These are phyloP conservation scores for Gryllus bimaculatus DNA, from an alignment of 1,140 invertebrate genomes.

Conservation along the genomic window DNA sequence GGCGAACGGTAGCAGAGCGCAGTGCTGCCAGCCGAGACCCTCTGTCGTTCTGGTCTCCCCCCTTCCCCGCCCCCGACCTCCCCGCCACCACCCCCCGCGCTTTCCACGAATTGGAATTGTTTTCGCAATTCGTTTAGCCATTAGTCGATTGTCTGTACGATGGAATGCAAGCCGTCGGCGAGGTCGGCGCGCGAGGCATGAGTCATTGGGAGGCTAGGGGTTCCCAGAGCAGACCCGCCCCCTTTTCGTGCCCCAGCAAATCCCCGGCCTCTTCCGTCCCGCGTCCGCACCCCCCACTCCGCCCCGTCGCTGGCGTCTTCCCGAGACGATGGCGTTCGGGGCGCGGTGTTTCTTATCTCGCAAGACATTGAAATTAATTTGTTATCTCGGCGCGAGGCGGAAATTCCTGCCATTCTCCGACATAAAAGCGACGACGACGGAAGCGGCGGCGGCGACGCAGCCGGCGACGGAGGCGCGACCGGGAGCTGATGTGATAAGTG, in stretches of 20 bases:
- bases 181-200: neutral
- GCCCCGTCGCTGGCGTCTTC: neutral
- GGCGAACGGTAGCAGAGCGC: neutral
- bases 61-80: neutral
- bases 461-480: neutral
- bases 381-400: neutral
- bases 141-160: conserved; percentile 1
- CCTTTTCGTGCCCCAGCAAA: neutral
- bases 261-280: neutral
- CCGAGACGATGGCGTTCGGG: neutral
- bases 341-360: neutral
- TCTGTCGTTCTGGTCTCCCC: neutral
- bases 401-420: neutral
- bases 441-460: neutral
- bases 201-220: neutral
- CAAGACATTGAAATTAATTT: conserved; percentile 2
- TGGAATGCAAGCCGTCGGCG: neutral
- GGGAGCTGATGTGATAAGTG: neutral
- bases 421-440: neutral
- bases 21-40: neutral
- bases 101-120: conserved; percentile 4
- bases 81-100: neutral
- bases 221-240: neutral
- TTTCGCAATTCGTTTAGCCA: neutral
- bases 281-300: too few species aligned